Conservation (phyloP, 2,888 invertebrate genomes). For the Labia minor region DNA sequence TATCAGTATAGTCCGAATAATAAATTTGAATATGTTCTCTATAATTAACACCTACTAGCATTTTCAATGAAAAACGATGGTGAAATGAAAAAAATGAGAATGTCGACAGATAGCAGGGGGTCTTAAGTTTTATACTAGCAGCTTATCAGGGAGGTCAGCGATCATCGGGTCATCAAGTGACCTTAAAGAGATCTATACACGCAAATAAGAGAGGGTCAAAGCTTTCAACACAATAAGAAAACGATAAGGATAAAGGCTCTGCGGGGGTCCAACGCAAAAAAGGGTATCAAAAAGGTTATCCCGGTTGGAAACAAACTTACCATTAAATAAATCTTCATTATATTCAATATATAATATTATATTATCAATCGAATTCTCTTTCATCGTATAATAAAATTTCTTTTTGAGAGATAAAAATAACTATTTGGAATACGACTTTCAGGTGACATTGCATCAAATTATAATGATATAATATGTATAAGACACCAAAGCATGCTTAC, state of each 20-base stretch:
- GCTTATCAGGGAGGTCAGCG: not conserved
- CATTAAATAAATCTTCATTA: not conserved
- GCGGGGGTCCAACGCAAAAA: not conserved
- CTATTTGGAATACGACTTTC: not conserved
- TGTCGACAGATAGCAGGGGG: not conserved
- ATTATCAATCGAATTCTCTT: not conserved
- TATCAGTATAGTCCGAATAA: conserved; percentile 58
- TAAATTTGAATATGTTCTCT: conserved; percentile 37
- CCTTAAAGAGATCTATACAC: not conserved
- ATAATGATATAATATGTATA: not conserved
- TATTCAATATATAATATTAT: not conserved
- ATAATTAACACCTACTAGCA: not conserved
- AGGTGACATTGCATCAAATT: conserved; percentile 1
- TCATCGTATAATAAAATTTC: not conserved
- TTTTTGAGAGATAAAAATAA: not conserved
- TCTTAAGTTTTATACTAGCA: not conserved
- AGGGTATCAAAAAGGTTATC: not conserved
- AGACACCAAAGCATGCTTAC: not conserved
- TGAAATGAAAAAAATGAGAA: conserved; percentile 9
- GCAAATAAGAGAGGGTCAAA: not conserved
- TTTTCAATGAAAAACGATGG: not conserved
- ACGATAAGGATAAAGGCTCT: not conserved
- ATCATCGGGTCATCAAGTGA: not conserved
- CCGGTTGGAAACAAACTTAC: not conserved
- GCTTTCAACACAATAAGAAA: not conserved